Evolutionary conservation across 1,140 invertebrate genomes (phyloP), one percentile per base, ranked within the genome.

Genomic region (Drosophila hydei): DNA sequence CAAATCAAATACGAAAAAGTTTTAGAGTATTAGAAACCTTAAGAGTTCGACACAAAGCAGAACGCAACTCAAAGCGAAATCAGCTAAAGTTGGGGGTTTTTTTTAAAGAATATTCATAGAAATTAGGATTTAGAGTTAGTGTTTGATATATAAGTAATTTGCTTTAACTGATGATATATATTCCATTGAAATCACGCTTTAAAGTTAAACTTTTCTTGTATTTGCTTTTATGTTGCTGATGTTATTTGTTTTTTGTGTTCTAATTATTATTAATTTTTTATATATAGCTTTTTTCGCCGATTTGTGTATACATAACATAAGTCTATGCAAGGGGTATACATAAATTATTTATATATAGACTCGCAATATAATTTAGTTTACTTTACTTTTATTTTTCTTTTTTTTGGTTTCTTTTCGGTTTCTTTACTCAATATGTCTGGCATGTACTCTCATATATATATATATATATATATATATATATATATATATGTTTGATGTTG

Each of bases 171-270:
- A 89, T 89, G 85, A 89, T 90, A 89, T 89, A 90, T 89, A 90
- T 90, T 81, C 67, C 77, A 72, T 90, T 87, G 77, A 90, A 90
- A 90, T 90, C 88, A 90, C 88, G 83, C 63, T 73, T 88, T 75
- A 84, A 90, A 90, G 87, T 90, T 90, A 77, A 83, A 90, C 81
- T 90, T 90, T 90, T 77, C 54, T 78, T 42, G n/a, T 90, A 90
- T 90, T 90, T 90, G 87, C 87, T 90, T 90, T 89, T 89, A 67
- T 68, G 64, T 79, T 61, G 47, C 60, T 64, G 42, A 54, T 71
- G 18, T 60, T 63, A 16, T 47, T 73, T 52, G 40, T 36, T 18
- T 68, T 74, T 68, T 61, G 4, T 73, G 27, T 67, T 77, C 72
- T 79, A 79, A 71, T 79, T 79, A 70, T 74, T 55, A 48, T 58